Evolutionary conservation across 2,797 vertebrate genomes (phyloP), one percentile per base, ranked within the genome.

Genomic region (Ctenopoma kingsleyae): DNA sequence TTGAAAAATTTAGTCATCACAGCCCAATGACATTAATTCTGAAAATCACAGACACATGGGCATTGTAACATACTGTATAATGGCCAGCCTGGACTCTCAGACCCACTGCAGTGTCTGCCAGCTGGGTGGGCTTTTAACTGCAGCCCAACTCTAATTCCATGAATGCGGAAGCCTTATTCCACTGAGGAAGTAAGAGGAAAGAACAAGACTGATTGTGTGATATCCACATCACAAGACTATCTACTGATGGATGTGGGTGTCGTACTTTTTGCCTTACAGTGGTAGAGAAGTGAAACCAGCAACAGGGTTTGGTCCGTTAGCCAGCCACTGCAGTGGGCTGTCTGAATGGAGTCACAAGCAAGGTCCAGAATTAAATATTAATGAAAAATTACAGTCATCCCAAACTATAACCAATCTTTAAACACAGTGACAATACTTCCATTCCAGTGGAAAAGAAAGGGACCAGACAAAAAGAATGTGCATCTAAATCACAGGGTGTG

Each of bases 361-460:
- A 86, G 88, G 87, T 89, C 84, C 82, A 63, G 57, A 85, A 81
- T 80, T 85, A 76, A 76, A 81, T 80, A 90, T 85, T 84, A 76
- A 87, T 79, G 74, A 89, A 91, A 81, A 55, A 89, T 89, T 87
- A 90, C 80, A 92, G 32, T 88, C 82, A 88, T 89, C 89, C 90
- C 91, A 93, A 92, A 87, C 91, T 87, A 91, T 90, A 87, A 93
- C 86, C 88, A 90, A 90, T 81, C 86, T 79, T 87, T 74, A 81
- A 87, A 87, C 91, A 93, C 86, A 90, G 90, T 93, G 92, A 91
- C 84, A 86, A 89, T 89, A 95, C 95, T 96, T 95, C 95, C 96
- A 96, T 96, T 96, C 94, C 91, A 95, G 96, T 97, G 95, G 95
- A 96, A 95, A 94, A 96, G 67, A 90, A 91, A 88, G 85, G 87